Evolutionary conservation across 2,797 vertebrate genomes (phyloP), one percentile per base, ranked within the genome.

Genomic region (Molossus molossus): DNA sequence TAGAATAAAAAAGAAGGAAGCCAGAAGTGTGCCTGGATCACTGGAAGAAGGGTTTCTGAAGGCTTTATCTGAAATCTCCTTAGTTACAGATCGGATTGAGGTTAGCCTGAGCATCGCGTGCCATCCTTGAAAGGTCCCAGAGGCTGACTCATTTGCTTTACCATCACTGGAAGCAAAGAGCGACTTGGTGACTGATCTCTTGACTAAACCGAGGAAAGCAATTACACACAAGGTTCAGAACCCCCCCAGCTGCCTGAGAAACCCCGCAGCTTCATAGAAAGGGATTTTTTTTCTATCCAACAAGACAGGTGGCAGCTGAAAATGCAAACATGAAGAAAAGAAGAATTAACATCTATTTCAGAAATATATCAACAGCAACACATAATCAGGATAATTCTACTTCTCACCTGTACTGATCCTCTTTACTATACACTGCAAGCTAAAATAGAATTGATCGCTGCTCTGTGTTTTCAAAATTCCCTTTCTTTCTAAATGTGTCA

Each of bases 171-270:
- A 87, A 92, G 91, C 75, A 85, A 45, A 92, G 87, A 64, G 90
- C 72, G 79, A 90, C 64, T 85, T 88, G 93, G 91, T 98, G 97
- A 98, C 97, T 98, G 97, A 98, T 98, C 60, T 97, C 97, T 29
- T 58, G 87, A 98, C 97, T 96, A 17, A 80, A n/a, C 48, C 25
- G 87, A 95, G 80, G 27, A 87, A 76, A 94, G 84, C 96, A 45
- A 27, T 97, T 96, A 96, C 97, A 98, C 97, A 97, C 97, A 20
- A 98, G 81, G 81, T 86, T 70, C 89, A 93, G 70, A 95, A 57
- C 29, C 88, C 88, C 75, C 53, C 86, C 33, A 33, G 13, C 76
- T 87, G n/a, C 84, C 53, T 50, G 64, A 90, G 50, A 85, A 79
- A 73, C 87, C 53, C 50, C 55, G 73, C 29, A 33, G 70, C 37